Percentiles rank a stretch among this genome's conserved stretches.
Conservation (phyloP, 2,113 vertebrate species). For the Tetrax tetrax region DNA sequence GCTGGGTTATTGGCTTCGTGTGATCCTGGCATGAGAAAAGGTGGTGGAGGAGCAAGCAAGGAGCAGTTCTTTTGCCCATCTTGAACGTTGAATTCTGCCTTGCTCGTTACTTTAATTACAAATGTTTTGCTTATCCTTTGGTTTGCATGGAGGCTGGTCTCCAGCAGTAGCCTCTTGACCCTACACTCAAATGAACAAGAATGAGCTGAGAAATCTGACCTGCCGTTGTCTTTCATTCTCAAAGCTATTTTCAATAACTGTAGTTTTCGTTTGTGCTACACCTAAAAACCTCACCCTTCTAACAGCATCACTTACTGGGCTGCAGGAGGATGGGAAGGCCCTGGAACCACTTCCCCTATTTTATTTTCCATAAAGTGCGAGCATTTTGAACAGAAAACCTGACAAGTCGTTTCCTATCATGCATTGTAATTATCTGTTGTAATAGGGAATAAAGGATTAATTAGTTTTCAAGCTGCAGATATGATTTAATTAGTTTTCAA, state of each 20-base stretch:
- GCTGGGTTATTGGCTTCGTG: neutral
- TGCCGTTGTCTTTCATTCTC: neutral
- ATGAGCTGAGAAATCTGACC: neutral
- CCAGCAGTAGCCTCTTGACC: neutral
- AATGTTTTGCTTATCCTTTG: neutral
- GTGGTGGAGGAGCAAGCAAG: neutral
- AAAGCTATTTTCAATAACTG: neutral
- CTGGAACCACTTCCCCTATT: neutral
- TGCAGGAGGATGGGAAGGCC: neutral
- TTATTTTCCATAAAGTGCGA: neutral
- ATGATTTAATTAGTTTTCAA: slow-evolving; percentile 74
- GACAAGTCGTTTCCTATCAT: slow-evolving; percentile 65
- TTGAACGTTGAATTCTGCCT: neutral
- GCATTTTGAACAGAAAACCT: slow-evolving; percentile 50
- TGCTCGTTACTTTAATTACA: neutral
- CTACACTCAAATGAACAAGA: neutral
- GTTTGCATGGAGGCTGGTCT: neutral
- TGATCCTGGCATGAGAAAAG: neutral
- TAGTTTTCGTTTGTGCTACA: neutral
- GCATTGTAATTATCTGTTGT: slow-evolving; percentile 70
- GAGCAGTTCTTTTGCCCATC: neutral
- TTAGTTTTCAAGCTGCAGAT: slow-evolving; percentile 72
- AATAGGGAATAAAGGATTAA: slow-evolving; percentile 72
- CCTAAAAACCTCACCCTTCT: neutral
- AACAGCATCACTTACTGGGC: neutral